Evolutionary conservation across 2,888 invertebrate genomes (phyloP).

Genomic region (Dione vanillae): DNA sequence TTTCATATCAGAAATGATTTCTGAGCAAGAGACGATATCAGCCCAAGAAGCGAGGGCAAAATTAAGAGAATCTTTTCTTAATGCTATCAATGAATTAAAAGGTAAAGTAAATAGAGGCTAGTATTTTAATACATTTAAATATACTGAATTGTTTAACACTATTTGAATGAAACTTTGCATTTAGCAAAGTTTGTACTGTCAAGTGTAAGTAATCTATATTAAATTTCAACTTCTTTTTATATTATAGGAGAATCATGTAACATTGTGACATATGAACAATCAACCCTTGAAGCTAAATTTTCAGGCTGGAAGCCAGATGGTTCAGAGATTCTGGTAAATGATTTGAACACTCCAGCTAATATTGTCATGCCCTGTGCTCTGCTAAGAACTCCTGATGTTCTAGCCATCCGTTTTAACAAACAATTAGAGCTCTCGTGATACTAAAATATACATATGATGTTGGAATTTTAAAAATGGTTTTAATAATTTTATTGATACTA

Average conservation of each 20-base stretch:
- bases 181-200: too few relatives aligned
- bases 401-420: conserved; percentile 65
- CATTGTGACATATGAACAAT: conserved; percentile 69
- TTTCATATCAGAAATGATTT: conserved; percentile 29
- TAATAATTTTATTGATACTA: neutral
- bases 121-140: too few relatives aligned
- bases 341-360: conserved; percentile 66
- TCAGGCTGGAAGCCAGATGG: conserved; percentile 69
- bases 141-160: too few relatives aligned
- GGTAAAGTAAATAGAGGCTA: conserved; percentile 56
- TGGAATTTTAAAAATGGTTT: neutral
- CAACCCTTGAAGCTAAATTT: conserved; percentile 63
- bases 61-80: conserved; percentile 70
- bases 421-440: conserved; percentile 9
- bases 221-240: neutral
- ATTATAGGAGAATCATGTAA: conserved; percentile 65
- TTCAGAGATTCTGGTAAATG: conserved; percentile 62
- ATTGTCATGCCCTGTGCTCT: conserved; percentile 62
- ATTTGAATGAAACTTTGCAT: too few relatives aligned
- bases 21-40: conserved; percentile 46
- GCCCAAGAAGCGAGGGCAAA: conserved; percentile 64
- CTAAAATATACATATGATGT: neutral
- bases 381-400: conserved; percentile 66
- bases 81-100: conserved; percentile 60
- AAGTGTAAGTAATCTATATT: too few relatives aligned